Conservation (phyloP, 2,113 vertebrate genomes). For the Caloenas nicobarica region DNA sequence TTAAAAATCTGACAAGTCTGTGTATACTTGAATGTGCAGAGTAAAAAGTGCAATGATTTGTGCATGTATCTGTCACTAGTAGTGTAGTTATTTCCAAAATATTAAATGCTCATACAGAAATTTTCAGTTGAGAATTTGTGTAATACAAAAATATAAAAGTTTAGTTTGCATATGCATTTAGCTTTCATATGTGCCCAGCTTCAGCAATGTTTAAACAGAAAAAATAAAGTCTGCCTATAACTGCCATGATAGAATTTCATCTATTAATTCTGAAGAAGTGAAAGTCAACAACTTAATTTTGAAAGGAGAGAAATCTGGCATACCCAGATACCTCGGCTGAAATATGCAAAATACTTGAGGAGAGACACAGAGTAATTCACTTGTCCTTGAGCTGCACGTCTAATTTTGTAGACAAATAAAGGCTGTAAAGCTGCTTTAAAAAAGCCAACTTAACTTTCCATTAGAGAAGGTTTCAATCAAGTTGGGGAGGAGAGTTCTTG, state of each 20-base stretch:
- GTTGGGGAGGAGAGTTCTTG: background rate
- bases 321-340: background rate
- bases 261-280: background rate
- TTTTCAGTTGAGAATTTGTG: background rate
- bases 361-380: background rate
- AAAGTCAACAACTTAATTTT: background rate
- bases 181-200: background rate
- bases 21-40: background rate
- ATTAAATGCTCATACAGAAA: background rate
- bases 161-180: background rate
- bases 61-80: background rate
- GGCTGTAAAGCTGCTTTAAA: slow-evolving; percentile 42
- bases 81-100: background rate
- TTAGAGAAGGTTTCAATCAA: slow-evolving; percentile 36
- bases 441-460: slow-evolving; percentile 43
- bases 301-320: background rate
- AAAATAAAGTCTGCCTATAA: background rate
- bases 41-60: background rate
- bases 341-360: background rate
- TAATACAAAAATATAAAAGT: background rate
- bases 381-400: background rate
- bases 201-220: background rate
- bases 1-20: background rate
- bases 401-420: slow-evolving; percentile 42
- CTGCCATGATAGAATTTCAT: background rate